phyloP scores from a whole-genome alignment of 2,888 invertebrate genomes.

The Drosophila barbarae region DNA sequence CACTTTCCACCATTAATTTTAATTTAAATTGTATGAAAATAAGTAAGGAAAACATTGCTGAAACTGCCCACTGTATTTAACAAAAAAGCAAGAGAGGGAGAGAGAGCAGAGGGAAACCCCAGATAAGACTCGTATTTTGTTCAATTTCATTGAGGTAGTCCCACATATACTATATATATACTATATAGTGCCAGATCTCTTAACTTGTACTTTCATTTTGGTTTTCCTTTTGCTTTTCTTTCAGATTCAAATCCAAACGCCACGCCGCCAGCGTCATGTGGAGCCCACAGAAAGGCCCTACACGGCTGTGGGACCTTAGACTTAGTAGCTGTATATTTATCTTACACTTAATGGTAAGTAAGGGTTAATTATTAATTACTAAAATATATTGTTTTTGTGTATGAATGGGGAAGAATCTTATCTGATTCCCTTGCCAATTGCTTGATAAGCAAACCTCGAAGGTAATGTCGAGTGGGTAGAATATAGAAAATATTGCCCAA shows the following conservation, averaged over 20 bases:
- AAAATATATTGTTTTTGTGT: background rate
- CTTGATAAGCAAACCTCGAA: background rate
- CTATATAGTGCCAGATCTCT: background rate
- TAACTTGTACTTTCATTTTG: background rate
- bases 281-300: conserved; percentile 81
- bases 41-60: conserved; percentile 7
- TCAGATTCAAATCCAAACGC: conserved; percentile 74
- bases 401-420: background rate
- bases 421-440: background rate
- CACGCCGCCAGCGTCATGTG: conserved; percentile 78
- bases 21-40: conserved; percentile 22
- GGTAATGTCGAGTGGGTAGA: background rate
- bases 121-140: conserved; percentile 2
- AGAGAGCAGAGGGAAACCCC: background rate
- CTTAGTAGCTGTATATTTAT: conserved; percentile 79
- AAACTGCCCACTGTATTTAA: conserved; percentile 4
- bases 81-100: background rate
- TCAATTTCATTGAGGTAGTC: conserved; percentile 25
- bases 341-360: conserved; percentile 80
- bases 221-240: background rate
- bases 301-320: conserved; percentile 80
- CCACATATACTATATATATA: background rate
- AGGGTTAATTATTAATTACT: too few species aligned
- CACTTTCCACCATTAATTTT: conserved; percentile 16
- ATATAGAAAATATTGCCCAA: background rate